Evolutionary conservation across 2,888 invertebrate species (phyloP).

Genomic region (Eupithecia tripunctaria): DNA sequence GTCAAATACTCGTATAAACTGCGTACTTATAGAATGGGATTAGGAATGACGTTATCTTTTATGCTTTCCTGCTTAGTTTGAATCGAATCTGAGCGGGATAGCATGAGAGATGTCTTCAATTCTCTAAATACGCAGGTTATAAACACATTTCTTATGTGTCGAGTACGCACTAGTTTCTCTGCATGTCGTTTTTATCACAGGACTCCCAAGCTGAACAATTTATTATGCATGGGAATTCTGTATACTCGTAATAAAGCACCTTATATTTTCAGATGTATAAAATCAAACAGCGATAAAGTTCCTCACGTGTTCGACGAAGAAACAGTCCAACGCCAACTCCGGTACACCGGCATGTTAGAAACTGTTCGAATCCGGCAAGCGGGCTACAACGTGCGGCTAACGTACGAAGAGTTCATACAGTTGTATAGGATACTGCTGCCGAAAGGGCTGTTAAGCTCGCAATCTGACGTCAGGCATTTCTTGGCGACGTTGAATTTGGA

Average conservation of each 20-base stretch:
- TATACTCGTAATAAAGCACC: neutral
- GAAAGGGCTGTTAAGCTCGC: conserved; percentile 93
- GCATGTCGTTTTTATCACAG: too few relatives aligned
- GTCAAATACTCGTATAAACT: too few relatives aligned
- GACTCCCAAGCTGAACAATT: too few relatives aligned
- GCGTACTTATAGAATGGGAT: too few relatives aligned
- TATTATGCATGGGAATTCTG: too few relatives aligned
- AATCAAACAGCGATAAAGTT: conserved; percentile 96
- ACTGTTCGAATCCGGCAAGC: conserved; percentile 97
- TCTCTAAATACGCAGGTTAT: too few relatives aligned
- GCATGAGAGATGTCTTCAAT: too few relatives aligned
- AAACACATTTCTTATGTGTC: too few relatives aligned
- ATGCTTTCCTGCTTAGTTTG: too few relatives aligned
- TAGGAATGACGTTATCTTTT: too few relatives aligned
- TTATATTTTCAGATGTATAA: conserved; percentile 90
- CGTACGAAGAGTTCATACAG: conserved; percentile 97
- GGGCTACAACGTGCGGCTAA: conserved; percentile 96
- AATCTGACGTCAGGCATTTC: conserved; percentile 93
- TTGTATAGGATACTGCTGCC: conserved; percentile 95
- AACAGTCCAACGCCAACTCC: conserved; percentile 92
- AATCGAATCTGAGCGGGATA: too few relatives aligned
- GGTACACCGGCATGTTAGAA: conserved; percentile 98
- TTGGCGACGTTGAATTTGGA: conserved; percentile 93
- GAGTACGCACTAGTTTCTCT: too few relatives aligned
- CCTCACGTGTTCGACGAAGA: conserved; percentile 97